These are phyloP conservation scores for Spondyliosoma cantharus DNA, from an alignment of 2,797 vertebrate species.

Conservation along the genomic window DNA sequence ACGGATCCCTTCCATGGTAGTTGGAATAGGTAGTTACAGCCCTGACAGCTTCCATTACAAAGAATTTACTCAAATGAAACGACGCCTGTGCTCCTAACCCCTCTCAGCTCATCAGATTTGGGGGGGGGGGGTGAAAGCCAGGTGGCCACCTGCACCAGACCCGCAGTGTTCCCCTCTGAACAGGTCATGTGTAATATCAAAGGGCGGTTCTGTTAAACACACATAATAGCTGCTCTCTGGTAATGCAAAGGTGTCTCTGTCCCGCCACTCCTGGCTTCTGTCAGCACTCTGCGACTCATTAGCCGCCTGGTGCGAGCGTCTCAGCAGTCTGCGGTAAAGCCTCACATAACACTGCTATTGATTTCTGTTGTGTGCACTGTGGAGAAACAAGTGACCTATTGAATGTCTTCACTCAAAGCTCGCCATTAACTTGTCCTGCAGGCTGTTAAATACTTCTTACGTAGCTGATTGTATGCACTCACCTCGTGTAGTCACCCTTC, in stretches of 20 bases:
- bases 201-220: conserved; percentile 40
- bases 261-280: conserved; percentile 42
- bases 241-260: conserved; percentile 29
- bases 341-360: conserved; percentile 73
- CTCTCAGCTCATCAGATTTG: background rate
- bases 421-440: conserved; percentile 62
- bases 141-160: conserved; percentile 42
- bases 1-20: too few species aligned
- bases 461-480: conserved; percentile 58
- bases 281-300: conserved; percentile 76
- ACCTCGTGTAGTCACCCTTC: conserved; percentile 93
- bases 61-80: conserved; percentile 8
- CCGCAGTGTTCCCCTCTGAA: conserved; percentile 32
- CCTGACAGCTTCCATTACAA: background rate
- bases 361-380: conserved; percentile 68
- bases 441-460: conserved; percentile 69
- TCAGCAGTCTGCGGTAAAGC: conserved; percentile 57
- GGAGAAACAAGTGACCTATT: conserved; percentile 73
- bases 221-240: conserved; percentile 27
- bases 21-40: too few species aligned
- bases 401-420: conserved; percentile 62
- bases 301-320: conserved; percentile 70
- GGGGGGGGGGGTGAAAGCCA: conserved; percentile 25
- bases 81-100: background rate
- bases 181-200: conserved; percentile 11